Evolutionary conservation across 2,113 vertebrate species (phyloP).

Genomic region (Tiliqua scincoides): DNA sequence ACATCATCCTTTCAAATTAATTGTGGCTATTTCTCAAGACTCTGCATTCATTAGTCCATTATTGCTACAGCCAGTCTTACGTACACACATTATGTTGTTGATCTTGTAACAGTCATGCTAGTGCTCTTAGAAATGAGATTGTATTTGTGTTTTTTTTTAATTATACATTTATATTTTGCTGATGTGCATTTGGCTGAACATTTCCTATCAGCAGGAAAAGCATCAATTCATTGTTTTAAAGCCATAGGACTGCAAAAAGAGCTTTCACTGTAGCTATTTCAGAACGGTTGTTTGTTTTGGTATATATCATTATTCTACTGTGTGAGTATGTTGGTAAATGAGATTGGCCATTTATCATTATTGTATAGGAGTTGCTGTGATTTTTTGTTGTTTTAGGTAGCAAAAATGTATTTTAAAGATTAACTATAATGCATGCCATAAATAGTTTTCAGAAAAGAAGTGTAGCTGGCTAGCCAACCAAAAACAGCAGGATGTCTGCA

Average conservation of each 20-base stretch:
- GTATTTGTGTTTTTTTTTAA: background rate
- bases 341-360: background rate
- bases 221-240: background rate
- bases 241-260: background rate
- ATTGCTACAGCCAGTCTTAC: background rate
- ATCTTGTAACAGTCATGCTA: background rate
- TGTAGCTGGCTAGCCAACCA: too few relatives aligned
- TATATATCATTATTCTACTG: background rate
- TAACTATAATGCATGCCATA: background rate
- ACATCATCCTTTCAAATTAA: conserved; percentile 39
- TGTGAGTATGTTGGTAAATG: background rate
- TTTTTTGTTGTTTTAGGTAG: background rate
- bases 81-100: background rate
- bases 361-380: background rate
- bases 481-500: too few relatives aligned
- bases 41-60: conserved; percentile 24
- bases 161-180: accelerated
- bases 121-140: background rate
- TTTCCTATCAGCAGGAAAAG: background rate
- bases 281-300: background rate
- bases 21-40: background rate
- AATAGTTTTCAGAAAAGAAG: background rate
- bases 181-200: background rate
- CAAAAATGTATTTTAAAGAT: background rate
- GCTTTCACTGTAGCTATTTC: background rate